These are phyloP conservation scores for Drosophila histrio DNA, from an alignment of 2,888 invertebrate species.

Conservation along the genomic window DNA sequence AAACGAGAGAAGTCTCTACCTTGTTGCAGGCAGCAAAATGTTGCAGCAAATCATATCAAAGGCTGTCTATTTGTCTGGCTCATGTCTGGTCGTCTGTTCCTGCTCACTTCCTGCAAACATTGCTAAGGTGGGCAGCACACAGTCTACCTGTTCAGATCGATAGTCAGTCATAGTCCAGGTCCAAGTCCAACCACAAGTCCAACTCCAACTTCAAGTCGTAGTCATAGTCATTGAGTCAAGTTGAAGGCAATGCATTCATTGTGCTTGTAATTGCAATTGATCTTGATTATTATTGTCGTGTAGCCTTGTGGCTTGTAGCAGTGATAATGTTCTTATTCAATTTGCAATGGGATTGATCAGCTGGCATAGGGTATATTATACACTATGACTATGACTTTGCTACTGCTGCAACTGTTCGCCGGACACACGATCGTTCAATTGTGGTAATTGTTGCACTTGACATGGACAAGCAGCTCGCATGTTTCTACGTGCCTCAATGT, in stretches of 20 bases:
- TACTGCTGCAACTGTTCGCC: conserved; percentile 12
- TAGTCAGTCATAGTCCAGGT: conserved; percentile 53
- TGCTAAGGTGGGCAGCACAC: conserved; percentile 41
- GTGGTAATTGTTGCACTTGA: conserved; percentile 77
- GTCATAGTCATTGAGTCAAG: conserved; percentile 59
- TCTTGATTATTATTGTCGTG: conserved; percentile 75
- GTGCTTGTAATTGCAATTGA: conserved; percentile 79
- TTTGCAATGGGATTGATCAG: conserved; percentile 63
- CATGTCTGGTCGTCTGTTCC: conserved; percentile 30
- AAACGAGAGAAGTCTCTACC: conserved; percentile 22
- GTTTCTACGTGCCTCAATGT: conserved; percentile 75
- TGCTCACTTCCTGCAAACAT: conserved; percentile 50
- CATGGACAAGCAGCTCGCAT: conserved; percentile 74
- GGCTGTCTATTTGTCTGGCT: conserved; percentile 38
- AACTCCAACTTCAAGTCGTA: conserved; percentile 19
- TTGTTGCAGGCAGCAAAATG: conserved; percentile 34
- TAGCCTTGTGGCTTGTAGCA: conserved; percentile 51
- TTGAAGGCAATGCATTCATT: conserved; percentile 76
- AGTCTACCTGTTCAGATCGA: conserved; percentile 57
- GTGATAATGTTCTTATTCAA: conserved; percentile 79
- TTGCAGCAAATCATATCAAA: conserved; percentile 60
- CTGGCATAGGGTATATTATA: conserved; percentile 30
- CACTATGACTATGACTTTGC: conserved; percentile 9
- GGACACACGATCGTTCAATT: conserved; percentile 68
- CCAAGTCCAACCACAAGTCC: conserved; percentile 14